Evolutionary conservation across 2,113 vertebrate genomes (phyloP), one percentile per base, ranked within the genome.

Genomic region (Zosterops japonicus): DNA sequence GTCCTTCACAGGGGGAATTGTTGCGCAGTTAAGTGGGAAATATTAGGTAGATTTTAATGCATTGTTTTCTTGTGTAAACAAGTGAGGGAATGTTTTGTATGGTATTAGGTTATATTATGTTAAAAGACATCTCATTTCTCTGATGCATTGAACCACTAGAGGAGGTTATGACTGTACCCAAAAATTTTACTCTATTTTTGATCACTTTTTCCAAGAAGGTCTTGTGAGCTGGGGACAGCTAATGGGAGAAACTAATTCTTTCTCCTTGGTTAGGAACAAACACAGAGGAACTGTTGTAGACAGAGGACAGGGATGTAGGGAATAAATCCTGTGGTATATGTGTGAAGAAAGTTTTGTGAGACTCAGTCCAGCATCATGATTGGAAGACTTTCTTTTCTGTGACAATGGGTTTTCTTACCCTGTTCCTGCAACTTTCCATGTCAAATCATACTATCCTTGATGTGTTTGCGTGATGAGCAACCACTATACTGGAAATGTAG

Each of bases 251-350:
- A 39, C 39, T 39, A 39, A 12, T 39, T 57, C 14, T 27, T 53
- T 44, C 27, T 52, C 6, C 21, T 24, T 46, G 5, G 4, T 36
- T 50, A 82, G 57, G 39, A 89, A 20, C 19, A 83, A 49, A 44
- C 25, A 50, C 14, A 53, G 56, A 75, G 3, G 36, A 79, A 33
- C 27, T 12, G 6, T 21, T 76, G 42, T 74, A 53, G 24, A 10
- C 5, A 52, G 46, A 18, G 17, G 21, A 28, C 0, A 1, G 8
- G 11, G 5, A 9, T 0, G 0, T 13, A 36, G 29, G 29, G 39
- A 53, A 49, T 22, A 60, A 79, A 41, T 72, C 16, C 28, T 24
- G 6, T 46, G 28, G 7, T 29, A 46, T 35, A 16, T 2, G 2
- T 42, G 23, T 41, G 4, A 76, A 75, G 7, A 46, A 50, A 68